These are phyloP conservation scores for Gallinago nigripennis DNA, from an alignment of 2,797 vertebrate species.

Conservation along the genomic window DNA sequence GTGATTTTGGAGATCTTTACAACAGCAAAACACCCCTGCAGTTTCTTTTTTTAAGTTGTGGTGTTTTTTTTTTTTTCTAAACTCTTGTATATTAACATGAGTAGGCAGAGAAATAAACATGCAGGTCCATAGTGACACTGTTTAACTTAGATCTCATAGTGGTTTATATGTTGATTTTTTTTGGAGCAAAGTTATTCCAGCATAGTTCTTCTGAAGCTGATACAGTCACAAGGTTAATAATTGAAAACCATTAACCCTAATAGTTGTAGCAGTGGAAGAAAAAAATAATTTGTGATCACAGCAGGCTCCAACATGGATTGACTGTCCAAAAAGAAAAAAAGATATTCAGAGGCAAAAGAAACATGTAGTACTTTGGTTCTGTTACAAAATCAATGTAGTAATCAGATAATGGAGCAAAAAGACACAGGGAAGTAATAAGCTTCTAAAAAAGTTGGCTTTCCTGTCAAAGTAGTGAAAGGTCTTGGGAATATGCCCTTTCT, in stretches of 20 bases:
- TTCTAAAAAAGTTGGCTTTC: background rate
- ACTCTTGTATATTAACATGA: background rate
- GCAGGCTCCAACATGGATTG: background rate
- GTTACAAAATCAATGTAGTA: conserved; percentile 34
- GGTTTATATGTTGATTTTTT: background rate
- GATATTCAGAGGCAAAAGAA: background rate
- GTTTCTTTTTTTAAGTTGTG: rapidly evolving
- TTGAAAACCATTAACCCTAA: background rate
- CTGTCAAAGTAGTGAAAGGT: background rate
- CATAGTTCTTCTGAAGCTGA: background rate
- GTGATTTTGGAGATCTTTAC: background rate
- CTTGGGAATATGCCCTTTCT: background rate
- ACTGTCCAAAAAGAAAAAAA: background rate
- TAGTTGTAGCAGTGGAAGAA: background rate
- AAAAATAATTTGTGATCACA: background rate
- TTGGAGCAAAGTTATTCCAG: background rate
- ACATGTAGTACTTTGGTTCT: background rate
- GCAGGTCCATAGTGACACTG: background rate
- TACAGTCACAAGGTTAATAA: background rate
- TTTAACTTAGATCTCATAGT: background rate
- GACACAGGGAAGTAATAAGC: background rate
- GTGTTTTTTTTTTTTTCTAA: no score
- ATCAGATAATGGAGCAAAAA: conserved; percentile 33
- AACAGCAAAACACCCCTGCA: rapidly evolving
- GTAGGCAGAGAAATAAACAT: background rate